Base-by-base conservation (phyloP, 2,113 vertebrate genomes). In the Andinoacara biseriatus region DNA sequence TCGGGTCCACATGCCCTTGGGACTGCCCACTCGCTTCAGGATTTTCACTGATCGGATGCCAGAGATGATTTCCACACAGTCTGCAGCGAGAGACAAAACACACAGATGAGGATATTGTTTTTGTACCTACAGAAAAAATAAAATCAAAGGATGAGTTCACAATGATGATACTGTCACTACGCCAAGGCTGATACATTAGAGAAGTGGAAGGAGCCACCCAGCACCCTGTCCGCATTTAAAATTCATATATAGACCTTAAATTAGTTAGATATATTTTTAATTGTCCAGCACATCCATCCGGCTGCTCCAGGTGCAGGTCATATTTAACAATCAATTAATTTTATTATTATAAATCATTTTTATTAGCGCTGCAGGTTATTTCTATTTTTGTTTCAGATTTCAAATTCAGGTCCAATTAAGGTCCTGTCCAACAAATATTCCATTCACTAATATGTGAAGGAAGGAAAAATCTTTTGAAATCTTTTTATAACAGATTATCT, bases 31-130 rank as follows among this genome's bases (percentile, higher is more conserved):
- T 40, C 97, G 95, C 92, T 98, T 99, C 84, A 99, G 93, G 88
- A 99, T 98, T 95, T 99, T 99, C 96, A 98, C 97, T 54, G 97
- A 97, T 86, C 95, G 96, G 94, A 99, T 95, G 9, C 93, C 96
- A 24, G 97, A 97, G 24, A 99, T 94, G 46, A 98, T 97, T 86
- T 99, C 97, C 2, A 95, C 94, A 86, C 98, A 99, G 79, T 98
- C 98, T 99, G 93, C 49, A 63, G 40, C 0, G 24, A 74, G 29
- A 69, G 26, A 49, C 0, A 1, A 33, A 38, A 62, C 18, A 54
- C 7, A 0, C 18, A 58, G 9, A 22, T 2, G 43, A 56, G 24
- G 0, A 58, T 60, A 7, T 46, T 52, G 10, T 7, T 58, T 75
- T 29, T 26, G 2, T n/a, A 29, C 20, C 26, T 6, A 61, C 7